Evolutionary conservation across 2,888 invertebrate species (phyloP), one percentile per base, ranked within the genome.

Genomic region (Luffia ferchaultella): DNA sequence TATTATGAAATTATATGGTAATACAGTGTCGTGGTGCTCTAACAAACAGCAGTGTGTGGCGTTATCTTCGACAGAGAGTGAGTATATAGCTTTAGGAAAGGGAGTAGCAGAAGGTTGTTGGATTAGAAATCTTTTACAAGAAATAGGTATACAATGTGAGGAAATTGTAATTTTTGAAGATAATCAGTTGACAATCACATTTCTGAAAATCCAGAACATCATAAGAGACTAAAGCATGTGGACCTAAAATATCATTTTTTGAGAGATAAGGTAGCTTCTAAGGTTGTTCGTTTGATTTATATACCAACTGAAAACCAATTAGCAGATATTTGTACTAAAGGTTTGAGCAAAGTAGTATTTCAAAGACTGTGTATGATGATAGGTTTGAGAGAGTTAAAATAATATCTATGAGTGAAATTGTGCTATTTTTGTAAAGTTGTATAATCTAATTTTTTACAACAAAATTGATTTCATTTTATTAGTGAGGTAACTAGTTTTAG

Each of bases 161-260:
- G 5, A 3, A 30, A 30, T 30, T 30, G 3, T 30, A 12, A 40
- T 40, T 7, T 30, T 30, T 30, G 30, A 3, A 30, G 30, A 30
- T 30, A 30, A 30, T 30, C 30, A 30, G 12, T 48, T 43, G 12
- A 43, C 43, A 42, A 44, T 51, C 44, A 48, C 45, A 44, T 47
- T 48, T 45, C 44, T 46, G 46, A 20, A 18, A 41, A 43, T 40
- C 40, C 40, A 9, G 40, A 40, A 40, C 7, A 40, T 40, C 40
- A 40, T 40, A 40, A 15, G 15, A 7, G 40, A 9, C 15, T 40
- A 40, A 40, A 40, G 15, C 40, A 40, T 40, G 40, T 40, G 7
- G 40, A 40, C 15, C 15, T 40, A 15, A 40, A 40, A 40, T 40
- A 40, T 40, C 40, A n/a, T n/a, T n/a, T n/a, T n/a, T n/a, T n/a